Evolutionary conservation across 2,888 invertebrate genomes (phyloP), one percentile per base, ranked within the genome.

Genomic region (Onchidella celtica): DNA sequence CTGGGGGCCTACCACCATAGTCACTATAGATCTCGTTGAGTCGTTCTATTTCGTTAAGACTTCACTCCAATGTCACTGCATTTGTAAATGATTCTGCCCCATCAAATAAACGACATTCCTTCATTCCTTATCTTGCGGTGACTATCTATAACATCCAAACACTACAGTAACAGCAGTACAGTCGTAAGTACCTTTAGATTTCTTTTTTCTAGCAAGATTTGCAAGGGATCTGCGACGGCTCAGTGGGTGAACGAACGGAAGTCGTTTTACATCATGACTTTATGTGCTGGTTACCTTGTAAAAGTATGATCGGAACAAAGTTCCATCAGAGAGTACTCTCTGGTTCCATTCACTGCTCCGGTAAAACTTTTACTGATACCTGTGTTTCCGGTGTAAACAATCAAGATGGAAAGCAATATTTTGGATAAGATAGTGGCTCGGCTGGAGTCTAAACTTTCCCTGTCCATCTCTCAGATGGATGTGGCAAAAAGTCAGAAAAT

Each of bases 301-400:
- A 59, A 59, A 59, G 59, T 59, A 59, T 17, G n/a, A 59, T n/a
- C 59, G 24, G 47, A 47, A 47, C 6, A 59, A 59, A 59, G 24
- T n/a, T 14, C 17, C n/a, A 21, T 4, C 4, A 66, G 6, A 29
- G 29, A 66, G 6, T 11, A 29, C 14, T n/a, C 14, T 66, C 29
- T 34, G 6, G n/a, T 66, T 66, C 6, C 14, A 66, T 61, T 61
- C 11, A 27, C 61, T 6, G 9, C 61, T 61, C n/a, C n/a, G 6
- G 27, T n/a, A 61, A 47, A 47, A 47, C 6, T 47, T 47, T n/a
- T n/a, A n/a, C n/a, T n/a, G n/a, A n/a, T n/a, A 6, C n/a, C 36
- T 24, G n/a, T 27, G n/a, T 69, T 76, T 83, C 81, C 79, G 79
- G 57, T 81, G 47, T 70, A 57, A 83, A 75, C 83, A 79, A 82